phyloP scores from a whole-genome alignment of 2,888 invertebrate species.

The Elysia crispata region DNA sequence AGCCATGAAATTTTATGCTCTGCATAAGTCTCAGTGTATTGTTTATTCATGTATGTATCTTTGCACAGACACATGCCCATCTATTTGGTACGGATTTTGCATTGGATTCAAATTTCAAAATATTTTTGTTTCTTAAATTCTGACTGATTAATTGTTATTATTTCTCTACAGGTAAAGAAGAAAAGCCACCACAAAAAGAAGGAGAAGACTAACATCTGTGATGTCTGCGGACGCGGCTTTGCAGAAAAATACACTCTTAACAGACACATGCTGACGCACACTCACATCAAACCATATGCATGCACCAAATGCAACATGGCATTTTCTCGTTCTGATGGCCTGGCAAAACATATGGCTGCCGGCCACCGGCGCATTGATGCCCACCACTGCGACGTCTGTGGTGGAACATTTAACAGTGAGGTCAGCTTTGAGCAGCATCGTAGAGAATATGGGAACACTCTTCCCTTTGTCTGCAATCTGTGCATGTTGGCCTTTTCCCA shows the following conservation, averaged over 20 bases:
- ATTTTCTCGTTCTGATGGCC: conserved; percentile 46
- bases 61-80: too few species aligned
- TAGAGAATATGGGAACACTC: conserved; percentile 44
- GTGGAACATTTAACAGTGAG: conserved; percentile 49
- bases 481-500: conserved; percentile 50
- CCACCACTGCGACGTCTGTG: conserved; percentile 48
- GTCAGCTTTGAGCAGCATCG: conserved; percentile 48
- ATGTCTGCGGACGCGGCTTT: conserved; percentile 51
- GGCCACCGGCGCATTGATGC: conserved; percentile 47
- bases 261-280: conserved; percentile 53
- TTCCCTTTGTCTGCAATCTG: conserved; percentile 48
- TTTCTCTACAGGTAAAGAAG: conserved; percentile 27
- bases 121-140: too few species aligned
- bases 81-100: too few species aligned
- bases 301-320: conserved; percentile 53
- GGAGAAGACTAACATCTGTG: conserved; percentile 51
- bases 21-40: too few species aligned
- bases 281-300: conserved; percentile 51
- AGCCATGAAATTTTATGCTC: too few species aligned
- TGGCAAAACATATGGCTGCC: conserved; percentile 47
- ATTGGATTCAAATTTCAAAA: too few species aligned
- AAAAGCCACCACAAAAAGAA: conserved; percentile 49
- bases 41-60: too few species aligned
- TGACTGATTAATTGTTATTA: too few species aligned
- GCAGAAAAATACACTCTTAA: conserved; percentile 52